Conservation (phyloP, 2,888 invertebrate genomes). For the Sipha maydis region DNA sequence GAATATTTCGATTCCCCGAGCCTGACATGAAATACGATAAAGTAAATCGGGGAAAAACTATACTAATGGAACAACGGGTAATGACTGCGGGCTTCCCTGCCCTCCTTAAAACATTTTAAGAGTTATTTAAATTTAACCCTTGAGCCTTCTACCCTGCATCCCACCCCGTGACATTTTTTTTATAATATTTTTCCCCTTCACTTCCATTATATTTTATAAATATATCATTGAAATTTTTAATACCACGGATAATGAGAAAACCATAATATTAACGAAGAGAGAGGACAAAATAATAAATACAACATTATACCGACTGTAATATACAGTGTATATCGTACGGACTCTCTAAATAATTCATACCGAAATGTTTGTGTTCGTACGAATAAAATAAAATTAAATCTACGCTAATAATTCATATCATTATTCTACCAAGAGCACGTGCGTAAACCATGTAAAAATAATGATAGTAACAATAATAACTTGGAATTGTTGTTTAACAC, state of each 20-base stretch:
- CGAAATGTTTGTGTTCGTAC: background rate
- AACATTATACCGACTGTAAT: background rate
- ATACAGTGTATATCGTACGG: background rate
- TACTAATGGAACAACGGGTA: conserved; percentile 55
- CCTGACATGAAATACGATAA: conserved; percentile 55
- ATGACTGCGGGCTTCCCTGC: conserved; percentile 24
- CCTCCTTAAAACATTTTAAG: background rate
- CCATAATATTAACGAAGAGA: background rate
- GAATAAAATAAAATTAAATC: conserved; percentile 5
- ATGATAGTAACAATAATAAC: background rate
- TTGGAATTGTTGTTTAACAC: background rate
- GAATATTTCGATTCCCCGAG: conserved; percentile 57
- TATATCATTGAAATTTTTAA: background rate
- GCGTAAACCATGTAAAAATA: background rate
- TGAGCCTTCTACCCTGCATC: background rate
- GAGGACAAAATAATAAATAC: conserved; percentile 2
- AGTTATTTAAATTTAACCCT: conserved; percentile 56
- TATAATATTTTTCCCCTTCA: background rate
- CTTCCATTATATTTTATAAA: background rate
- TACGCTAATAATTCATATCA: background rate
- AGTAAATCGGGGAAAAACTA: conserved; percentile 58
- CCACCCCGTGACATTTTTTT: background rate
- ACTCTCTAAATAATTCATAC: conserved; percentile 5
- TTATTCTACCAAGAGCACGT: background rate
- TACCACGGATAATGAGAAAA: conserved; percentile 26